phyloP scores from a whole-genome alignment of 1,140 invertebrate genomes.

The Lamellibrachia luymesi region DNA sequence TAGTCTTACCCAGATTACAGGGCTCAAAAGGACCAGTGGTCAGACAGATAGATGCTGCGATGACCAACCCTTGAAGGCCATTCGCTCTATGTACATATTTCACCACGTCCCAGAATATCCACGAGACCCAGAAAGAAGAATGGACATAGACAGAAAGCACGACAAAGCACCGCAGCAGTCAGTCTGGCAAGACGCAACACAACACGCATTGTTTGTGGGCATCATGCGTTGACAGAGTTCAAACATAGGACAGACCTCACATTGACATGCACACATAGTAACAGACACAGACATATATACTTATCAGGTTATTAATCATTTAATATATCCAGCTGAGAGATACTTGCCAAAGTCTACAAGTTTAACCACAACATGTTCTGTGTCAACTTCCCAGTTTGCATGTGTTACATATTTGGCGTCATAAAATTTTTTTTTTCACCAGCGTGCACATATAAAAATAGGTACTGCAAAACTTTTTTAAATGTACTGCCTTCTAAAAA shows the following conservation, averaged over 20 bases:
- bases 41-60: background rate
- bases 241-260: background rate
- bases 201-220: background rate
- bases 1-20: background rate
- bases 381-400: background rate
- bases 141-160: background rate
- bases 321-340: background rate
- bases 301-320: background rate
- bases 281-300: background rate
- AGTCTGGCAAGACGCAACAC: background rate
- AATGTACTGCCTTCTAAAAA: too few species aligned
- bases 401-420: background rate
- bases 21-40: background rate
- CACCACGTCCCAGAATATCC: background rate
- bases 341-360: background rate
- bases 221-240: background rate
- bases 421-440: too few species aligned
- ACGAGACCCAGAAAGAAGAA: background rate
- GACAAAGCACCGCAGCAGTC: background rate
- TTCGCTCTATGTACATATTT: background rate
- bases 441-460: too few species aligned
- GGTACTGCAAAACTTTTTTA: too few species aligned
- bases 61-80: too few species aligned
- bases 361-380: background rate
- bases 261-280: background rate